Base-by-base conservation (phyloP, 92 coral and sea anemone genomes). In the Plumapathes pennacea region DNA sequence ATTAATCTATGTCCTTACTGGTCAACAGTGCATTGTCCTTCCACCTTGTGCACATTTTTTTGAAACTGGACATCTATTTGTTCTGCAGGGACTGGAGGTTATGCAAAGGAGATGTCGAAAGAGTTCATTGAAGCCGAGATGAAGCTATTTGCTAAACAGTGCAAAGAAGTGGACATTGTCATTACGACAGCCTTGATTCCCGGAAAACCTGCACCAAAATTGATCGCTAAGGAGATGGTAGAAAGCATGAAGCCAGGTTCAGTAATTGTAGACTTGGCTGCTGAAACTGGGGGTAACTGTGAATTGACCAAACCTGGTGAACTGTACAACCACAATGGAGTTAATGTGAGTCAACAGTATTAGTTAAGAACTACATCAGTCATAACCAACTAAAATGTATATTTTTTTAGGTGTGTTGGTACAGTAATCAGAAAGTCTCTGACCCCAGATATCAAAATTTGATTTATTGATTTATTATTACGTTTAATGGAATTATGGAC, bases 181-280 rank as follows among this genome's bases (percentile, higher is more conserved):
- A 77, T 92, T 66, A 80, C 96, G 8, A 92, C 98, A 9, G 98
- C 98, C 15, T 66, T 92, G 56, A 88, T 92, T 29, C 98, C 98
- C 25, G 98, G 98, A 37, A 92, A 81, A 51, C 90, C 98, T 11
- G 98, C 96, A 10, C 98, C 98, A 10, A 88, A 81, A 38, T 85
- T 92, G 43, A 92, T 92, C 49, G 80, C 96, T 11, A 92, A 84
- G 47, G 96, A 70, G 41, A 92, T 92, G 98, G 98, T 92, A 18
- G 98, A 92, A 47, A 83, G 82, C 0, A 92, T 92, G 98, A 92
- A 84, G 34, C 96, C 90, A 7, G 98, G 98, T 20, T 92, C 98
- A 15, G 98, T 92, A 36, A 92, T 92, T 31, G 90, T 92, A 27
- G 98, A 92, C 58, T 71, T 92, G 52, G 98, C 98, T 40, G 96